Evolutionary conservation across 1,140 invertebrate species (phyloP), one percentile per base, ranked within the genome.

Genomic region (Vanessa atalanta): DNA sequence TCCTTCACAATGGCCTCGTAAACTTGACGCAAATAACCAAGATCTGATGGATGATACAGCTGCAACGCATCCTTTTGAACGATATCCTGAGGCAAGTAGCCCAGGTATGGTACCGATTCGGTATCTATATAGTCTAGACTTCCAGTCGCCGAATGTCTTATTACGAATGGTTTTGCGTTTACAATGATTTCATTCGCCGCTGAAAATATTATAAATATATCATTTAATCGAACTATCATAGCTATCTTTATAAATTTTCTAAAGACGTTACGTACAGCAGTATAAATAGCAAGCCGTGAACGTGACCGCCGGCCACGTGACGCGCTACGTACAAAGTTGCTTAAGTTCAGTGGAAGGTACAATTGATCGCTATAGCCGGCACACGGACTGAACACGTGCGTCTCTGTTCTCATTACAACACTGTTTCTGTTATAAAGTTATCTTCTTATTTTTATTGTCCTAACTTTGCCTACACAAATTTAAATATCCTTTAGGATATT

Each of bases 11-110:
- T 95, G 88, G 94, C 95, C 91, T 97, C 95, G 90, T 98, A 98
- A 47, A 97, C 95, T 79, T 96, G 95, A 89, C 96, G 97, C 60
- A 98, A 92, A 77, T 95, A 94, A 0, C 93, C 88, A 79, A 98
- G 89, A 88, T 98, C 98, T 79, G 97, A 96, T 1, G 97, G 96
- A 91, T 98, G 97, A 86, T 98, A 98, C 80, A 97, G 96, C 79
- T 97, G 95, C 84, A 98, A 95, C 11, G 98, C 94, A 47, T 96
- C 97, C 76, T 95, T 95, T 0, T 96, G 96, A 26, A 97, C 93
- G 79, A 98, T 94, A 83, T 98, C 97, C 87, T 98, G 97, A 0
- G 98, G 98, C 65, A 98, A 87, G 88, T 97, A 98, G 0, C 98
- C 98, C 72, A 98, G 93, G 79, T 97, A 96, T 15, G 95, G 95